Evolutionary conservation across 1,140 invertebrate species (phyloP), one percentile per base, ranked within the genome.

Genomic region (Diploscapter pachys): DNA sequence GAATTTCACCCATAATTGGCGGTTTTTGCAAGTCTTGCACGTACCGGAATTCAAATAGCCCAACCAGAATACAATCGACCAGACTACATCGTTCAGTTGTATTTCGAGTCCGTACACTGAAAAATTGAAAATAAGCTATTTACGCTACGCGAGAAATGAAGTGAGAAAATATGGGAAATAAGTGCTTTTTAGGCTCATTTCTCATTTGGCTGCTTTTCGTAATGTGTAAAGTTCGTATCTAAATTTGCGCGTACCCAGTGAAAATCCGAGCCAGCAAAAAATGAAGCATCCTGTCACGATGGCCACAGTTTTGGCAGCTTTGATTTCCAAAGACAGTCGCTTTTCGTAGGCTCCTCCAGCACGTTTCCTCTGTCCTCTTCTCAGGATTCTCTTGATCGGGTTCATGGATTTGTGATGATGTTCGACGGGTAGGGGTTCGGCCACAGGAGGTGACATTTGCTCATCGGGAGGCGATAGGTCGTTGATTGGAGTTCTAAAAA

Each of bases 271-370:
- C 93, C 93, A 94, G 85, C 93, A 96, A 4, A 92, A 90, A 5
- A 96, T 95, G 87, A 99, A 99, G 61, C 97, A 95, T 9, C 96
- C 96, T n/a, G 95, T 93, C 2, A 96, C 93, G 49, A 95, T 90
- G 8, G 93, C 93, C 52, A 96, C 87, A 0, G 93, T 96, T 85
- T 94, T 93, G 6, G 93, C 92, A 0, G 93, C 94, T 88, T 85
- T 85, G 57, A 85, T 85, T 70, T 85, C 83, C 6, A 86, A 68
- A 3, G 83, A 85, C 3, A 85, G 78, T 11, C 85, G 70, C 62
- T 86, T 85, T 67, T 85, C 82, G 68, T 86, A 86, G 3, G 84
- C 82, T 70, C 84, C 79, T n/a, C 80, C 83, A 5, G 83, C 83
- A 48, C 78, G 67, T 69, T 74, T 74, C 64, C 64, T 57, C 5